Evolutionary conservation across 2,888 invertebrate species (phyloP).

Genomic region (Sminthurinus aureus): DNA sequence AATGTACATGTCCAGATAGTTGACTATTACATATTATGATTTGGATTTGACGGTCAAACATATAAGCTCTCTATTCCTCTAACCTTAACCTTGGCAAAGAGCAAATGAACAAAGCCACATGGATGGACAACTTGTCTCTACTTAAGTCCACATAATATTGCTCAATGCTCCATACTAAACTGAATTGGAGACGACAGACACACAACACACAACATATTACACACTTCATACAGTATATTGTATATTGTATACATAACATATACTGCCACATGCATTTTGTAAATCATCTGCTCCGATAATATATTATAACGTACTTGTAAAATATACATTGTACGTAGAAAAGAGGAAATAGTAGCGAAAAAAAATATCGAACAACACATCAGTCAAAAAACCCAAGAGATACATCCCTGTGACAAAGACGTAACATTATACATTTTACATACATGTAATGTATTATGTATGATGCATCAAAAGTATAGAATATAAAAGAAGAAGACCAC

Average conservation of each 20-base stretch:
- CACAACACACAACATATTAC: background rate
- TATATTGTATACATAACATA: no score
- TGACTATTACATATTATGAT: no score
- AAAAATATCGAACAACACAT: no score
- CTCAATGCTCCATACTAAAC: constrained; percentile 5
- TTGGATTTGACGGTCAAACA: no score
- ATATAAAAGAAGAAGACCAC: background rate
- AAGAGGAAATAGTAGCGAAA: no score
- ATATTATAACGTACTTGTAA: no score
- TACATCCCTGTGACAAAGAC: background rate
- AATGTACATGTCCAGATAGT: background rate
- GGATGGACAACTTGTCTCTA: constrained; percentile 17
- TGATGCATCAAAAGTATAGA: background rate
- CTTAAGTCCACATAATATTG: constrained; percentile 8
- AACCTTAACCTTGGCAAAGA: constrained; percentile 38
- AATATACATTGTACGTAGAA: no score
- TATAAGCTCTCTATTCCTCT: background rate
- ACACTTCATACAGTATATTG: no score
- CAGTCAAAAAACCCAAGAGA: background rate
- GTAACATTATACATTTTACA: background rate
- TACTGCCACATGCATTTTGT: no score
- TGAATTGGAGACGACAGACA: background rate
- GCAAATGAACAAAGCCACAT: constrained; percentile 23
- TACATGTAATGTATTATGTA: no score
- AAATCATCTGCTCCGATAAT: no score